Evolutionary conservation across 2,888 invertebrate species (phyloP).

Genomic region (Dorcus hopei): DNA sequence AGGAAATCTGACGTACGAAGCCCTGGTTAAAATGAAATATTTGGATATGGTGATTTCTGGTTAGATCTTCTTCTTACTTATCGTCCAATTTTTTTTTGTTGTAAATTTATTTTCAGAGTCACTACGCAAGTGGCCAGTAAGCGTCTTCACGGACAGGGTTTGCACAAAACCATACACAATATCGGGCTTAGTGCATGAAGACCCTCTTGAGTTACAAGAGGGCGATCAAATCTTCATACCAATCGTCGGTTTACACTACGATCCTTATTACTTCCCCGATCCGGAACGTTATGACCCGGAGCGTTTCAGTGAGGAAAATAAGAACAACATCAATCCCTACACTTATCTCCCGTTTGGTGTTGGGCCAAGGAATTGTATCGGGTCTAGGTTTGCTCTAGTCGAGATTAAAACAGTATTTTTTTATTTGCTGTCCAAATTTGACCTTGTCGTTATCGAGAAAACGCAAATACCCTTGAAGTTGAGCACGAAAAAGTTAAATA

Average conservation of each 20-base stretch:
- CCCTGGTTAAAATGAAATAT: slow-evolving; percentile 54
- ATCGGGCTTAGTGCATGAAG: slow-evolving; percentile 20
- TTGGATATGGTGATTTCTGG: slow-evolving; percentile 59
- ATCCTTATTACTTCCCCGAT: slow-evolving; percentile 33
- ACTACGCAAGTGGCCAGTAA: slow-evolving; percentile 34
- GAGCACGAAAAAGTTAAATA: slow-evolving; percentile 16
- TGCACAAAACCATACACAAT: slow-evolving; percentile 30
- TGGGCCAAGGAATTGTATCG: slow-evolving; percentile 55
- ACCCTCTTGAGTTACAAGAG: slow-evolving; percentile 21
- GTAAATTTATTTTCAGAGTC: slow-evolving; percentile 24
- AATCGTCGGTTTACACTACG: slow-evolving; percentile 32
- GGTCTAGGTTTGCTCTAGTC: slow-evolving; percentile 41
- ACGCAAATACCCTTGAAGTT: slow-evolving; percentile 33
- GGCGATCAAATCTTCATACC: slow-evolving; percentile 29
- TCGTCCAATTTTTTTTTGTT: background rate
- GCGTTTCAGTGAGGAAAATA: slow-evolving; percentile 54
- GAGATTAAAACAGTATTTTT: slow-evolving; percentile 35
- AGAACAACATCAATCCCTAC: slow-evolving; percentile 49
- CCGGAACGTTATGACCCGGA: slow-evolving; percentile 40
- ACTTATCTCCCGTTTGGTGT: slow-evolving; percentile 39
- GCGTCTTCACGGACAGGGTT: slow-evolving; percentile 23
- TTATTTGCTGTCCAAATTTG: slow-evolving; percentile 32
- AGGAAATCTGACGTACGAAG: slow-evolving; percentile 52
- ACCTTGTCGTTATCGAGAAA: slow-evolving; percentile 33
- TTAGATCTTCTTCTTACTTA: slow-evolving; percentile 23